Evolutionary conservation across 2,797 vertebrate species (phyloP).

Genomic region (Poeciliopsis presidionis): DNA sequence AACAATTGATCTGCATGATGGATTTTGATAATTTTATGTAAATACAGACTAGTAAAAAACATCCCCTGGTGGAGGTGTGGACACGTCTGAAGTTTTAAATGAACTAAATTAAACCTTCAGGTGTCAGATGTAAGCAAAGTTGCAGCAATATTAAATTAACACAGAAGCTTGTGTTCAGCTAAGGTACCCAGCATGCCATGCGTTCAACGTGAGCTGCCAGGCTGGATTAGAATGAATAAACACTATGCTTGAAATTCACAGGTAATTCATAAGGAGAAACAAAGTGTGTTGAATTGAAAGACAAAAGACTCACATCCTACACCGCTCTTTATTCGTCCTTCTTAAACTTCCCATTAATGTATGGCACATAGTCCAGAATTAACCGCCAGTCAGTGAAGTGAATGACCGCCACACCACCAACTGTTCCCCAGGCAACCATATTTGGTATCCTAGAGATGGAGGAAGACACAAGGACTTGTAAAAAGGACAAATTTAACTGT

Average conservation of each 20-base stretch:
- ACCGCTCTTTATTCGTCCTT: constrained; percentile 73
- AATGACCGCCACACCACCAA: constrained; percentile 81
- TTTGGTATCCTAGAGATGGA: constrained; percentile 84
- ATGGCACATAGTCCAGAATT: constrained; percentile 92
- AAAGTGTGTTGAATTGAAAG: background rate
- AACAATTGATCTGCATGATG: background rate
- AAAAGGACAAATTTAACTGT: background rate
- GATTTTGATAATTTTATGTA: background rate
- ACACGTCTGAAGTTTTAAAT: no score
- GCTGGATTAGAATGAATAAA: background rate
- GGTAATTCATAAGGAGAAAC: background rate
- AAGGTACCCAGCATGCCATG: constrained; percentile 13
- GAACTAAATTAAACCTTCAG: no score
- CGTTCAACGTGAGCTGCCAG: constrained; percentile 8
- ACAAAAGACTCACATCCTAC: constrained; percentile 56
- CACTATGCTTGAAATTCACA: background rate
- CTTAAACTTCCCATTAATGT: constrained; percentile 88
- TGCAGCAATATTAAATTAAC: background rate
- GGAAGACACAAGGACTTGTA: constrained; percentile 3
- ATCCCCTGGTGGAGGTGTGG: no score
- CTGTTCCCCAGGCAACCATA: constrained; percentile 81
- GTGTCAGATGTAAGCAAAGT: background rate
- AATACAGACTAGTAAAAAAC: background rate
- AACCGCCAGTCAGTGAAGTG: constrained; percentile 92
- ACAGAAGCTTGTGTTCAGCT: constrained; percentile 4